Percentiles rank a stretch among this genome's conserved stretches.
These are phyloP conservation scores for Potamilus streckersoni DNA, from an alignment of 1,140 invertebrate species.

Conservation along the genomic window DNA sequence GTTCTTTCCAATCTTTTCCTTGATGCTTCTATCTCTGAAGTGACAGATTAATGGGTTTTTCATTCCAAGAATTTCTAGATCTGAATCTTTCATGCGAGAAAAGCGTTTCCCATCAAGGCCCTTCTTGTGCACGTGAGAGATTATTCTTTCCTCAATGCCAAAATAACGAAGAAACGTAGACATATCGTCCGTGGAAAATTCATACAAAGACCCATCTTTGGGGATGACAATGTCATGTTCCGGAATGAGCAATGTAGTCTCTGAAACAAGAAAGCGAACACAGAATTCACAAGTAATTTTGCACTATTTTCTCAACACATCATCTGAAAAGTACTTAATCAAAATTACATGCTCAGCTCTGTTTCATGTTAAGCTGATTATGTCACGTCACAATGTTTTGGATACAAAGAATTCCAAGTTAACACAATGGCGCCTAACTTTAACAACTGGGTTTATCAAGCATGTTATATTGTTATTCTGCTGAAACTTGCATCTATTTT, in stretches of 20 bases:
- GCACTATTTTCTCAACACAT: too few species aligned
- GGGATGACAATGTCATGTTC: conserved; percentile 81
- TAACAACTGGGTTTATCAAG: too few species aligned
- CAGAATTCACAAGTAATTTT: too few species aligned
- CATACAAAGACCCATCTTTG: conserved; percentile 62
- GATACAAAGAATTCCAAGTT: too few species aligned
- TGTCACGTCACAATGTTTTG: too few species aligned
- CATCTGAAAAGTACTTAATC: too few species aligned
- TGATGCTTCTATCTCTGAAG: conserved; percentile 41
- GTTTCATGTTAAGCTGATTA: too few species aligned
- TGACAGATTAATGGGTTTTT: conserved; percentile 45
- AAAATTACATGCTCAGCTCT: too few species aligned
- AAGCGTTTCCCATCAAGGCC: conserved; percentile 46
- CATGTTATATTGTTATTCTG: too few species aligned
- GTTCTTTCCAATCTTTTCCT: conserved; percentile 27
- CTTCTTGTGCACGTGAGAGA: conserved; percentile 39
- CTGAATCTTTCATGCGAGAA: conserved; percentile 44
- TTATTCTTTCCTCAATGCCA: conserved; percentile 39
- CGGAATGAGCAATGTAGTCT: conserved; percentile 32
- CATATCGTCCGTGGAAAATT: conserved; percentile 43
- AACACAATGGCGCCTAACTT: too few species aligned
- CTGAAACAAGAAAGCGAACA: conserved; percentile 13
- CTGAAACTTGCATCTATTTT: too few species aligned
- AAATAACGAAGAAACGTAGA: conserved; percentile 40
- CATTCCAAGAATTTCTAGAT: conserved; percentile 42